phyloP scores from a whole-genome alignment of 2,888 invertebrate genomes.

The Euproctis similis region DNA sequence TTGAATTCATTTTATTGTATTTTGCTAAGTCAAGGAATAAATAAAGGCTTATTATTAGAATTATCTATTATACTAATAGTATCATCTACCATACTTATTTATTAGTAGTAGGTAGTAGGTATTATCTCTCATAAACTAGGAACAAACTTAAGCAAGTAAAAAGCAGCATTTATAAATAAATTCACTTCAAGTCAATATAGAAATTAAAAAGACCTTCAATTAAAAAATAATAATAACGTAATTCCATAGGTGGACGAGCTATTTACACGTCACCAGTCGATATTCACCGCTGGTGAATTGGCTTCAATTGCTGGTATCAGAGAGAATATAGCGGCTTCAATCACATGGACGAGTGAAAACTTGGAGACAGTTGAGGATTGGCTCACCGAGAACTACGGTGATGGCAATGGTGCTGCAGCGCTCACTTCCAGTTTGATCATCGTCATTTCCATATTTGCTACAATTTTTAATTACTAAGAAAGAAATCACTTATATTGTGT shows the following conservation, averaged over 20 bases:
- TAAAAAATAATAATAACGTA: too few species aligned
- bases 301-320: conserved; percentile 47
- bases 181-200: too few species aligned
- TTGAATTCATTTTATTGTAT: too few species aligned
- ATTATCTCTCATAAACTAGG: too few species aligned
- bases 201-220: too few species aligned
- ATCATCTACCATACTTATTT: too few species aligned
- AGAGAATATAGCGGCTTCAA: conserved; percentile 56
- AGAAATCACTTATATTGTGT: neutral
- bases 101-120: too few species aligned
- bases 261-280: conserved; percentile 27
- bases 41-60: too few species aligned
- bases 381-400: conserved; percentile 37
- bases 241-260: conserved; percentile 43
- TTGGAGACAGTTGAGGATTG: conserved; percentile 40
- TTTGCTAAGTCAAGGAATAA: too few species aligned
- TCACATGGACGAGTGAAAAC: conserved; percentile 47
- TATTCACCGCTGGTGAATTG: conserved; percentile 52
- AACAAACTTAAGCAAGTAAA: too few species aligned
- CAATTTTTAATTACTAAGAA: conserved; percentile 31
- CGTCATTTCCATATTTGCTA: conserved; percentile 33
- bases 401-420: conserved; percentile 29
- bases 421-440: conserved; percentile 41
- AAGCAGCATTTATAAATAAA: too few species aligned
- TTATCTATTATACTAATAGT: too few species aligned